Conservation (phyloP, 1,140 invertebrate species). For the Orchestia grillus region DNA sequence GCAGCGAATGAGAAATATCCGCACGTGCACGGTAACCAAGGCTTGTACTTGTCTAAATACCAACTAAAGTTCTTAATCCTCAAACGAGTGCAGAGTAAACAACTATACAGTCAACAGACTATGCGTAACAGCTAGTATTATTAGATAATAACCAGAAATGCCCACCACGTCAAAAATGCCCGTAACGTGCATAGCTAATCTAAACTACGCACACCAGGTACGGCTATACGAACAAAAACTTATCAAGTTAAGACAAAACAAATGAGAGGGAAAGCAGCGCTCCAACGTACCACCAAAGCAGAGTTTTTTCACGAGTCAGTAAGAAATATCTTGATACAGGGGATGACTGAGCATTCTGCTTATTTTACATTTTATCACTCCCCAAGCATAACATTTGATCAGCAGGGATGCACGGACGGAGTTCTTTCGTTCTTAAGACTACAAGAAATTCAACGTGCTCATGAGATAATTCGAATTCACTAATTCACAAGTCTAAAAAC, state of each 20-base stretch:
- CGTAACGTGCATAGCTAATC: background rate
- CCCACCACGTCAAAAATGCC: background rate
- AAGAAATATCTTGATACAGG: background rate
- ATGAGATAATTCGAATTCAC: no score
- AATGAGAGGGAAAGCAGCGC: background rate
- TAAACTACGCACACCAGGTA: background rate
- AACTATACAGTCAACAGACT: background rate
- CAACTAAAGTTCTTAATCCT: background rate
- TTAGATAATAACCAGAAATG: background rate
- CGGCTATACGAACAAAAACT: background rate
- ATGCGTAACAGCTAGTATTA: background rate
- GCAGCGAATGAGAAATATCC: background rate
- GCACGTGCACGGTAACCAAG: background rate
- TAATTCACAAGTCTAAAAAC: no score
- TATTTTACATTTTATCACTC: background rate
- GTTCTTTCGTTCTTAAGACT: no score
- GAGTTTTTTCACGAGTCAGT: background rate
- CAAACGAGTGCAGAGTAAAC: background rate
- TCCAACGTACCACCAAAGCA: background rate
- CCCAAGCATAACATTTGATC: background rate
- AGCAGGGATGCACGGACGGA: background rate
- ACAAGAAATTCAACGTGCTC: no score
- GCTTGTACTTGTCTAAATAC: constrained; percentile 8
- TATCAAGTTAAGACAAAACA: background rate
- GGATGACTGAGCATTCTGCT: background rate